Base-by-base conservation (phyloP, 1,140 invertebrate genomes). In the Stegodyphus mimosarum region DNA sequence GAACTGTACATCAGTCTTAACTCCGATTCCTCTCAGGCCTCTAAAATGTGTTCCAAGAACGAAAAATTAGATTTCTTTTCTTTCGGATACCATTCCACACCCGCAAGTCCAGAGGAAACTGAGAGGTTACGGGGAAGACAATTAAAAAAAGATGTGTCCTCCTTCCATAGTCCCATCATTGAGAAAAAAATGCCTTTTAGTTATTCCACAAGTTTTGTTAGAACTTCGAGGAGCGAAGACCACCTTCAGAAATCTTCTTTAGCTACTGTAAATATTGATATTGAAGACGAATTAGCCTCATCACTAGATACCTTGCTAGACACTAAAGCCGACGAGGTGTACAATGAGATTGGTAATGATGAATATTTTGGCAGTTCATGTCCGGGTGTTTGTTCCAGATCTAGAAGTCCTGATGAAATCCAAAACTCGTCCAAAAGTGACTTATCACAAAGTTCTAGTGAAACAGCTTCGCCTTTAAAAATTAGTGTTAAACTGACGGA, bases 291-390 rank as follows among this genome's bases (percentile, higher is more conserved):
- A 90, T 94, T 97, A 86, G 96, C 96, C 88, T 96, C 96, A 87
- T 97, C 96, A 71, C 91, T 97, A 76, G 97, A 97, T 90, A 97
- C 96, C 52, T 92, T 98, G 74, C 91, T 97, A 86, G 95, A 96
- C 91, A 96, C 95, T 69, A 92, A 94, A 88, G 88, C 80, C 81
- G 89, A 86, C 88, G 88, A 87, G 13, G 73, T 85, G 33, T 86
- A 64, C 67, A 78, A 60, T 49, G 74, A 86, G 3, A 9, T 86
- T 7, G 83, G 53, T 13, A 51, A 53, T n/a, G 76, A 73, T 10
- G 83, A 75, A 48, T 70, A 48, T 18, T 51, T 67, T 10, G 52
- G 64, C 49, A 75, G 52, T 13, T 84, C 81, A 17, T 84, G 81
- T 52, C 73, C 81, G 49, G 72, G 60, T 66, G 72, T 17, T 13